phyloP scores from a whole-genome alignment of 2,888 invertebrate genomes.

The Anthoptus insignis region DNA sequence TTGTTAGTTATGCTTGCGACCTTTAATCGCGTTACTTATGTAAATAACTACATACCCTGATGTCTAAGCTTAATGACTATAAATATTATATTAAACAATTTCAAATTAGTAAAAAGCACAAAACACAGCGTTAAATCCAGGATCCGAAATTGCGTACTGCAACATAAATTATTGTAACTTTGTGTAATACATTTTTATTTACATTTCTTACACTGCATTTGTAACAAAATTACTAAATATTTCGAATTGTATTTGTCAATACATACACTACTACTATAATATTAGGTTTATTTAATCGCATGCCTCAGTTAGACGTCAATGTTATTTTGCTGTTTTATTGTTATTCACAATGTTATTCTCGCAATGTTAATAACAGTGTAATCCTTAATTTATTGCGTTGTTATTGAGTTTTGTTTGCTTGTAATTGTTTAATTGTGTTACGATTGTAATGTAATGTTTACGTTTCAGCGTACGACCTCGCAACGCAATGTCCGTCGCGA shows the following conservation, averaged over 20 bases:
- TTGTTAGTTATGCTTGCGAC: too few relatives aligned
- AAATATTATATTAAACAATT: too few relatives aligned
- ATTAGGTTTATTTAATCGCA: not conserved
- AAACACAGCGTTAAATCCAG: too few relatives aligned
- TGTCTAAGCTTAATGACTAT: too few relatives aligned
- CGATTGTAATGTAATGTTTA: not conserved
- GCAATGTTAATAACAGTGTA: slow-evolving; percentile 21
- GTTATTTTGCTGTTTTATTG: slow-evolving; percentile 3
- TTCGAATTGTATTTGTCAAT: too few relatives aligned
- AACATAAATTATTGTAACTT: too few relatives aligned
- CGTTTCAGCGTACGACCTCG: slow-evolving; percentile 92
- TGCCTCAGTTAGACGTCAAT: not conserved
- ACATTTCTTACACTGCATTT: not conserved
- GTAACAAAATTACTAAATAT: not conserved
- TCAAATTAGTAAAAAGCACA: too few relatives aligned
- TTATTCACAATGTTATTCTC: not conserved
- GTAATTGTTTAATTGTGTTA: not conserved
- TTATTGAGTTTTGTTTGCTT: not conserved
- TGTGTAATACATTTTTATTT: too few relatives aligned
- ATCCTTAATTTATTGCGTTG: not conserved
- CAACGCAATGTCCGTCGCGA: slow-evolving; percentile 92
- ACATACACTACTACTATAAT: too few relatives aligned
- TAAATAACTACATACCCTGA: too few relatives aligned
- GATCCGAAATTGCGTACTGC: too few relatives aligned
- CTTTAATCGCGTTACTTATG: too few relatives aligned